These are phyloP conservation scores for Xanthorhoe spadicearia DNA, from an alignment of 2,888 invertebrate species.

Conservation along the genomic window DNA sequence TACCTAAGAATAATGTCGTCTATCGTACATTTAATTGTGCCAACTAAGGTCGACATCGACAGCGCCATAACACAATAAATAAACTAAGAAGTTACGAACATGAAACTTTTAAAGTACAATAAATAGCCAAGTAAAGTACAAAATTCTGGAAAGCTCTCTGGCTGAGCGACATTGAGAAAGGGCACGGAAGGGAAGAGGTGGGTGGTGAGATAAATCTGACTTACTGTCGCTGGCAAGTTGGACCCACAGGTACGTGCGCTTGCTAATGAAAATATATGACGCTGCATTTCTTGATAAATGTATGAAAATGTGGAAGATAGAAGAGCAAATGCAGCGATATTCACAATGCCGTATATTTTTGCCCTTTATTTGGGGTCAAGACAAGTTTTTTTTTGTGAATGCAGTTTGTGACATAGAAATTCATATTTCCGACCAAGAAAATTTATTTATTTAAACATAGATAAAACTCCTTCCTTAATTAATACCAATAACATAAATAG, in stretches of 20 bases:
- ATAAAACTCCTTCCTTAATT: too few species aligned
- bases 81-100: too few species aligned
- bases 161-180: constrained; percentile 63
- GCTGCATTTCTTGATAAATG: constrained; percentile 44
- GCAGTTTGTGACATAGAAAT: too few species aligned
- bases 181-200: constrained; percentile 49
- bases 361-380: too few species aligned
- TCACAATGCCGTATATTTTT: constrained; percentile 4
- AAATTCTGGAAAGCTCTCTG: constrained; percentile 14
- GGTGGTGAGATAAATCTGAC: constrained; percentile 73
- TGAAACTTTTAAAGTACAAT: constrained; percentile 6
- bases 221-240: constrained; percentile 64
- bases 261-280: constrained; percentile 74
- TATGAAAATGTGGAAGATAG: constrained; percentile 26
- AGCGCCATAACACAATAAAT: too few species aligned
- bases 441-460: too few species aligned
- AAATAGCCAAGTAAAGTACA: constrained; percentile 7
- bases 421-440: too few species aligned
- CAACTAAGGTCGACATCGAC: too few species aligned
- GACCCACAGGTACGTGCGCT: constrained; percentile 59
- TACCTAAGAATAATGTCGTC: constrained; percentile 9
- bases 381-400: too few species aligned
- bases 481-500: too few species aligned
- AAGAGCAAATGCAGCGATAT: neutral
- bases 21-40: constrained; percentile 4